These are phyloP conservation scores for Melanerpes aurifrons DNA, from an alignment of 2,113 vertebrate genomes.

Conservation along the genomic window DNA sequence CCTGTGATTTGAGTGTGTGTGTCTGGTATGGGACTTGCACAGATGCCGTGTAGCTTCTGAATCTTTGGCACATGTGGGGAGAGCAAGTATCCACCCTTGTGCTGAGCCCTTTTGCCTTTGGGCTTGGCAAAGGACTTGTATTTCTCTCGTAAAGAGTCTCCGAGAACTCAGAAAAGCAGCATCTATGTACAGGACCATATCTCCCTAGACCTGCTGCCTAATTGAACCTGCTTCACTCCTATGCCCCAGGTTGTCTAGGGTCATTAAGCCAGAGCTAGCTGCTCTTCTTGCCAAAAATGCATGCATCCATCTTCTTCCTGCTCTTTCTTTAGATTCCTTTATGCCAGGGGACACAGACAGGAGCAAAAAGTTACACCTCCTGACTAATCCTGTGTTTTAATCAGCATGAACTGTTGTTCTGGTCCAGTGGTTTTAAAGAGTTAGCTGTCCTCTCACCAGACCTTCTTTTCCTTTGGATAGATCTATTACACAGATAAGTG, in stretches of 20 bases:
- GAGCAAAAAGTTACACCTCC: conserved; percentile 34
- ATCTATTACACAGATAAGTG: neutral
- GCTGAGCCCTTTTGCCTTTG: conserved; percentile 7
- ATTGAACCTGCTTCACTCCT: conserved; percentile 49
- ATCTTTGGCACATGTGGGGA: neutral
- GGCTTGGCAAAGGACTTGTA: conserved; percentile 5
- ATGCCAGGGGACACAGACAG: neutral
- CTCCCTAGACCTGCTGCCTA: conserved; percentile 23
- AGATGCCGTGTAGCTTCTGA: neutral
- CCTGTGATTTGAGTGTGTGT: neutral
- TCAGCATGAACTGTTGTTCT: neutral
- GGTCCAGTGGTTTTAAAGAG: neutral
- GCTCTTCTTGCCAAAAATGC: conserved; percentile 33
- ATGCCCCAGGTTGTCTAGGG: conserved; percentile 49
- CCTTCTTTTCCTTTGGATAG: neutral
- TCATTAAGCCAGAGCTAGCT: conserved; percentile 39
- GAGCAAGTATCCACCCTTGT: conserved; percentile 17
- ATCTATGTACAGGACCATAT: neutral
- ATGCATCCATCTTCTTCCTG: neutral
- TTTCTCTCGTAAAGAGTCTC: neutral
- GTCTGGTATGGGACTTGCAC: neutral
- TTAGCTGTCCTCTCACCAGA: neutral
- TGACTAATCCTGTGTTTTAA: conserved; percentile 19
- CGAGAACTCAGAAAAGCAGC: neutral
- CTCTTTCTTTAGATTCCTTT: conserved; percentile 41